phyloP scores from a whole-genome alignment of 2,888 invertebrate species.

The Adineta ricciae region DNA sequence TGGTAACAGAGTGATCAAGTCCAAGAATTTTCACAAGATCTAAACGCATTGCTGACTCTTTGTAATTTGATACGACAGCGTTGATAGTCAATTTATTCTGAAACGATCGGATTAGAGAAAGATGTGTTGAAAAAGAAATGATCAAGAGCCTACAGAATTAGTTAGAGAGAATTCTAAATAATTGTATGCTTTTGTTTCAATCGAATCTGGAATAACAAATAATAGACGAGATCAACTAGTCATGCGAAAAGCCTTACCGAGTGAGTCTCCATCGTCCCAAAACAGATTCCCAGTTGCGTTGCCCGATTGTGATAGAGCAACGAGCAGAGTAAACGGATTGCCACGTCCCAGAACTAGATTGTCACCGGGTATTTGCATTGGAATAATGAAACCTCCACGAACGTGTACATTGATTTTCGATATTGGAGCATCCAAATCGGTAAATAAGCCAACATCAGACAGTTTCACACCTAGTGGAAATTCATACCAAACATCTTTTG shows the following conservation, averaged over 20 bases:
- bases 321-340: constrained; percentile 59
- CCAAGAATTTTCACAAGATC: constrained; percentile 25
- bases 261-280: constrained; percentile 71
- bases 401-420: constrained; percentile 39
- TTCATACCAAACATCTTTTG: constrained; percentile 35
- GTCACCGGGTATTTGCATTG: constrained; percentile 35
- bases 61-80: not conserved
- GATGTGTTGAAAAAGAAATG: not conserved
- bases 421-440: constrained; percentile 25
- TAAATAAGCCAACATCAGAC: not conserved
- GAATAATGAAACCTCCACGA: constrained; percentile 42
- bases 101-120: not conserved
- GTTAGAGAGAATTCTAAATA: constrained; percentile 22
- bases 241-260: constrained; percentile 39
- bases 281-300: constrained; percentile 61
- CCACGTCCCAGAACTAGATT: constrained; percentile 27
- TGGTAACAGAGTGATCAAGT: not conserved
- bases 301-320: constrained; percentile 55
- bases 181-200: constrained; percentile 22
- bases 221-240: not conserved
- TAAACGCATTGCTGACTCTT: not conserved
- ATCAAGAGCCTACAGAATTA: not conserved
- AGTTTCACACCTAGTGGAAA: constrained; percentile 34
- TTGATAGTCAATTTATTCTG: not conserved
- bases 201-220: not conserved